These are phyloP conservation scores for Calliopsis andreniformis DNA, from an alignment of 1,140 invertebrate species.

Conservation along the genomic window DNA sequence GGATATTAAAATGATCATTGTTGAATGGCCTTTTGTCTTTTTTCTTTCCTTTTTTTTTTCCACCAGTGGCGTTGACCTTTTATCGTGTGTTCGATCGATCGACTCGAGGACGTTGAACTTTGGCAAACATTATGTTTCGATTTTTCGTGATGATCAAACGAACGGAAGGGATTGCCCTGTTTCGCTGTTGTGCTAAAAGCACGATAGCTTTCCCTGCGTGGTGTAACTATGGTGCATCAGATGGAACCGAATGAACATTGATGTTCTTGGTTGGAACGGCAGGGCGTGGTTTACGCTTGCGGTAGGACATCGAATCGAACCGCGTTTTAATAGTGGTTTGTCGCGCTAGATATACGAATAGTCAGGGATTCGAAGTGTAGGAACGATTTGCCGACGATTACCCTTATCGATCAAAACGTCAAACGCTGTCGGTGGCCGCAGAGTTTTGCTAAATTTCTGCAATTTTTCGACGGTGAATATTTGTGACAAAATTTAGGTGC, in stretches of 20 bases:
- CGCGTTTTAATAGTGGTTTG: conserved; percentile 38
- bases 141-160: neutral
- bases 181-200: conserved; percentile 10
- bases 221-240: conserved; percentile 12
- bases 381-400: conserved; percentile 31
- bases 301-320: conserved; percentile 16
- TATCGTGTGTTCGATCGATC: conserved; percentile 20
- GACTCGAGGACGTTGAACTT: neutral
- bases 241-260: neutral
- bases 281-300: conserved; percentile 12
- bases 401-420: conserved; percentile 27
- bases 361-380: conserved; percentile 5
- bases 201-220: neutral
- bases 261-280: conserved; percentile 1
- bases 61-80: neutral
- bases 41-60: neutral
- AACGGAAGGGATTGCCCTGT: neutral
- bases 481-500: neutral
- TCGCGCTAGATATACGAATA: conserved; percentile 7
- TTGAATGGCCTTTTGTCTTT: neutral
- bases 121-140: conserved; percentile 1
- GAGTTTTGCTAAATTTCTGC: neutral
- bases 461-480: neutral
- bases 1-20: neutral
- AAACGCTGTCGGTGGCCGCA: neutral